Base-by-base conservation (phyloP, 2,113 vertebrate genomes). In the Macquaria australasica region DNA sequence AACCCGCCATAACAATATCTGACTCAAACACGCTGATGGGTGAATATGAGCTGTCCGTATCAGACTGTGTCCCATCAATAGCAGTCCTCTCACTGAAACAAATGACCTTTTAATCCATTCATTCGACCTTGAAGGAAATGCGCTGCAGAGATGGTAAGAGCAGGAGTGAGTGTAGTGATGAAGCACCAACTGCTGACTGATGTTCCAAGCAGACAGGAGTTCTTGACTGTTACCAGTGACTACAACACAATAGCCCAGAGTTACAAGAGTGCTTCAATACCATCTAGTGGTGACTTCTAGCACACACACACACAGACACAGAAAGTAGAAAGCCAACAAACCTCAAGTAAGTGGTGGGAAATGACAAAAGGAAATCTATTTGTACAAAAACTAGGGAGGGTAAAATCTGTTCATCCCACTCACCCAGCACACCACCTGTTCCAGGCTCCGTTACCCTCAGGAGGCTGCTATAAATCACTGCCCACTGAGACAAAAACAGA, bases 261-360 rank as follows among this genome's bases (percentile, higher is more conserved):
- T 79, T 72, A 55, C 34, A 72, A 51, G 55, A 73, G 89, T 48
- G 39, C 78, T 74, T 53, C 75, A 73, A 8, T 79, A 64, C 92
- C 93, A 90, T 82, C 92, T 92, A 90, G 92, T 92, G 94, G 86
- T 37, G 21, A 20, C 20, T 68, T 23, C 0, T 7, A 21, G 28
- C 2, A 20, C 50, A 28, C 14, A 34, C 2, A 71, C 8, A 64
- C 1, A 25, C 18, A 80, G 8, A 59, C 15, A 58, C 0, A 41
- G 5, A 60, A 2, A 53, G 25, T 14, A 11, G 10, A 66, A 51
- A 73, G 25, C 23, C 9, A 21, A n/a, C 2, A 8, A 68, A 43
- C 9, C 5, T 28, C 14, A 31, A 70, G 34, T 18, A 48, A 39
- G 34, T 23, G 23, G 45, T 16, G 8, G 45, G 72, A 31, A 41